phyloP scores from a whole-genome alignment of 2,888 invertebrate genomes.

The Athetis lepigone region DNA sequence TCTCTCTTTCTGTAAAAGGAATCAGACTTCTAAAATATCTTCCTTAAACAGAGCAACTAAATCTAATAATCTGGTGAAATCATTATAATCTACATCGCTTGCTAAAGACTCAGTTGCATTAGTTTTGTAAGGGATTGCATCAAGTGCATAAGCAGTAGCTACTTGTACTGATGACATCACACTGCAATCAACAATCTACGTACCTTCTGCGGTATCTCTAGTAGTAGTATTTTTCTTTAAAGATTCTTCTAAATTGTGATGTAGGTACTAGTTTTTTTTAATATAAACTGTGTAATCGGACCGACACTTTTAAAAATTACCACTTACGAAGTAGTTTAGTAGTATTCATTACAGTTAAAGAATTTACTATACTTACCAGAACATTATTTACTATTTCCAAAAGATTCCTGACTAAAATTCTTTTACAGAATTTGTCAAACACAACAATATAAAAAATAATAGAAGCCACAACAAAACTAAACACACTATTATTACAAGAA shows the following conservation, averaged over 20 bases:
- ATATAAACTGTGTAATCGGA: no score
- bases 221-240: constrained; percentile 21
- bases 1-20: no score
- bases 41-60: not conserved
- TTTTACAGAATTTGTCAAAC: not conserved
- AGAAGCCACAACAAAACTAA: not conserved
- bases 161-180: constrained; percentile 38
- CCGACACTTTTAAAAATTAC: no score
- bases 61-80: not conserved
- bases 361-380: no score
- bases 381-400: no score
- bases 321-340: no score
- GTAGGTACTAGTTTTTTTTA: no score
- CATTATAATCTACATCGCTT: not conserved
- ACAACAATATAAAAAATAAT: not conserved
- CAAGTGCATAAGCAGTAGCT: constrained; percentile 26
- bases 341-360: no score
- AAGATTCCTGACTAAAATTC: not conserved
- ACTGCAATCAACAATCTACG: constrained; percentile 38
- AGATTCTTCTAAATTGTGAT: constrained; percentile 9
- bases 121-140: constrained; percentile 28
- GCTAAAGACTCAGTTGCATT: constrained; percentile 15
- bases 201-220: constrained; percentile 16
- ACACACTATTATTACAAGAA: constrained; percentile 1
- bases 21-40: no score